Conservation (phyloP, 2,113 vertebrate species). For the Trematomus loennbergii region DNA sequence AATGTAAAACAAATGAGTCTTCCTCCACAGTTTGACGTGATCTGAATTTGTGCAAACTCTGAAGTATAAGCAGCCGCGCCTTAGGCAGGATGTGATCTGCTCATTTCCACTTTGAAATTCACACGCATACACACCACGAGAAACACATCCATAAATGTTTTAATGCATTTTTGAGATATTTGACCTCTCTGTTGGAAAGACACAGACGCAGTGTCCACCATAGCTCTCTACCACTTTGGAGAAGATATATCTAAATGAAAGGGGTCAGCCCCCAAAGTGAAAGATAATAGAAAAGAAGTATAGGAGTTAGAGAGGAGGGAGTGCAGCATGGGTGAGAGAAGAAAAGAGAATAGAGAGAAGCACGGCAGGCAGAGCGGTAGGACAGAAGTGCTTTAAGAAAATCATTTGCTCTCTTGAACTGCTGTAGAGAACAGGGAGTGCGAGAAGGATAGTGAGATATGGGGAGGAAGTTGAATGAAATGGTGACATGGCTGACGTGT, state of each 20-base stretch:
- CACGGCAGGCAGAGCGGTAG: background rate
- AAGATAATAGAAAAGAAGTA: conserved; percentile 16
- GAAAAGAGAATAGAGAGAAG: conserved; percentile 6
- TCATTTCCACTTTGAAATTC: conserved; percentile 11
- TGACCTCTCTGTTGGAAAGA: conserved; percentile 16
- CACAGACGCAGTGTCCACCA: background rate
- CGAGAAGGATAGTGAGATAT: conserved; percentile 1
- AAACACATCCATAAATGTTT: background rate
- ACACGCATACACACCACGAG: background rate
- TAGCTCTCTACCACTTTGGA: no score
- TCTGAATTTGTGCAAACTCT: conserved; percentile 29
- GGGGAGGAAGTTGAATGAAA: conserved; percentile 38
- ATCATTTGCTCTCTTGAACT: conserved; percentile 22
- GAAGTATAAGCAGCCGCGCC: conserved; percentile 35
- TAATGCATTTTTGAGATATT: background rate
- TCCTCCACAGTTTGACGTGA: conserved; percentile 32
- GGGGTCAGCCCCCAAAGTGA: conserved; percentile 32
- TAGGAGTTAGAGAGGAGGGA: background rate
- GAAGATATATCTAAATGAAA: conserved; percentile 20
- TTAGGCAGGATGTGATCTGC: conserved; percentile 35
- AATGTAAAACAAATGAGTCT: conserved; percentile 60
- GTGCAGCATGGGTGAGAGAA: background rate
- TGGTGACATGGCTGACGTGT: conserved; percentile 18
- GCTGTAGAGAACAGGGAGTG: conserved; percentile 9
- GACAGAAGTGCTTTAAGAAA: conserved; percentile 30